Conservation (phyloP, 2,888 invertebrate species). For the Serrognathus titanus region DNA sequence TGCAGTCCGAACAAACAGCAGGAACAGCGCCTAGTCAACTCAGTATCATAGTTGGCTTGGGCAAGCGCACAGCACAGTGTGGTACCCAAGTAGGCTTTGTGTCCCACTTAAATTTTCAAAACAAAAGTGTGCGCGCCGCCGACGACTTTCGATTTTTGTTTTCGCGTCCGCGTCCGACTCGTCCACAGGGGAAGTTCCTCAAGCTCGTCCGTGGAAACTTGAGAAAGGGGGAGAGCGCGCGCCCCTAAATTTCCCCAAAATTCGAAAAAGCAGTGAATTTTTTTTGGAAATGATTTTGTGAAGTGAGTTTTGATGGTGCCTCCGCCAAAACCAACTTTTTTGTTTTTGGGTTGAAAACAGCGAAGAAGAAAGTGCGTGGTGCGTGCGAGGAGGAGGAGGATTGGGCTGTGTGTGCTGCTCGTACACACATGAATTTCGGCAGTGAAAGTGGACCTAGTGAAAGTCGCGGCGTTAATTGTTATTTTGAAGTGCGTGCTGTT, state of each 20-base stretch:
- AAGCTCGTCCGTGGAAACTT: background rate
- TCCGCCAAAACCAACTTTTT: constrained; percentile 4
- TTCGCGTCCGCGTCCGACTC: background rate
- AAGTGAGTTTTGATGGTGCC: no score
- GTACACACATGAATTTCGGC: constrained; percentile 29
- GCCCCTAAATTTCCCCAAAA: background rate
- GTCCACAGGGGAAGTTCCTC: background rate
- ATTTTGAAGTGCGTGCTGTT: constrained; percentile 6
- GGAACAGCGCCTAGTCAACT: constrained; percentile 41
- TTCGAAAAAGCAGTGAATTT: background rate
- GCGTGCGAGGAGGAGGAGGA: constrained; percentile 20
- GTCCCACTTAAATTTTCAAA: constrained; percentile 21
- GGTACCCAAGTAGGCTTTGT: constrained; percentile 45
- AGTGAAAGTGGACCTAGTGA: constrained; percentile 29
- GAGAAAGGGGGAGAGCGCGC: background rate
- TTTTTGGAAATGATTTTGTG: constrained; percentile 1
- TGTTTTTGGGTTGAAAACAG: background rate
- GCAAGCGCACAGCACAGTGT: constrained; percentile 48
- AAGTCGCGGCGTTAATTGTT: constrained; percentile 9
- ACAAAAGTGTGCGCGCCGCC: constrained; percentile 2
- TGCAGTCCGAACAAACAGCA: constrained; percentile 42
- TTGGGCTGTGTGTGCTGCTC: no score
- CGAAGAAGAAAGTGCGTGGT: constrained; percentile 35
- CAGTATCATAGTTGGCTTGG: constrained; percentile 48
- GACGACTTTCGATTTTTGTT: constrained; percentile 14